Evolutionary conservation across 2,888 invertebrate species (phyloP).

Genomic region (Anarsia innoxiella): DNA sequence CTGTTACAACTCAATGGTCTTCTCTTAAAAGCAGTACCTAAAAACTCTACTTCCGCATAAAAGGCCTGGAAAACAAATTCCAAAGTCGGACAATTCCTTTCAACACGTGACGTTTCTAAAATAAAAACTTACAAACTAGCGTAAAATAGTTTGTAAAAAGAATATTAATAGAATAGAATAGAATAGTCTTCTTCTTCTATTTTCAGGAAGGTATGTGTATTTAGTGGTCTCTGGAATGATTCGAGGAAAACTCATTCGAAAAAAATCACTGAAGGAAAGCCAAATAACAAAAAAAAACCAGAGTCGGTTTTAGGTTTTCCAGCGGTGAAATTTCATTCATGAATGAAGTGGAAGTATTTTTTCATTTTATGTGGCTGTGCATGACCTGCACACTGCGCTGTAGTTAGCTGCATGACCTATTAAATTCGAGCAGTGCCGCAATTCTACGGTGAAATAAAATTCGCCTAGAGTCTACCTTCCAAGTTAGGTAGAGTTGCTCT

Average conservation of each 20-base stretch:
- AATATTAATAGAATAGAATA: no score
- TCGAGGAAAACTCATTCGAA: background rate
- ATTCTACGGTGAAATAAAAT: slow-evolving; percentile 3
- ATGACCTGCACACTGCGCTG: no score
- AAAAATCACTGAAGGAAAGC: slow-evolving; percentile 3
- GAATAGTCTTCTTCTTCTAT: no score
- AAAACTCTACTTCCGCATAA: slow-evolving; percentile 1
- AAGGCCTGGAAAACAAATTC: background rate
- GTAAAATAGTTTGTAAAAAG: no score
- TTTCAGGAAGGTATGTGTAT: background rate
- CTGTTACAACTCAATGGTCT: slow-evolving; percentile 19
- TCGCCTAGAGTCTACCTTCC: background rate
- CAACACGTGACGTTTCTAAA: no score
- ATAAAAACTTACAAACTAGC: no score
- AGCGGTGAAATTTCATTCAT: background rate
- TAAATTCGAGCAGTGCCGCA: background rate
- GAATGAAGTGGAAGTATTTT: no score
- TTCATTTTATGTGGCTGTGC: no score
- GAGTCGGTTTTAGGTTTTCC: background rate
- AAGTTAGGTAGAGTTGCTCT: slow-evolving; percentile 11
- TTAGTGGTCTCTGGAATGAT: slow-evolving; percentile 5
- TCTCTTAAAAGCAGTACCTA: slow-evolving; percentile 14
- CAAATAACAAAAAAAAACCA: slow-evolving; percentile 1
- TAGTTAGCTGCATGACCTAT: slow-evolving; percentile 1
- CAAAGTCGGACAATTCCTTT: background rate